Percentiles rank a stretch among this genome's conserved stretches.
Evolutionary conservation across 1,140 invertebrate species (phyloP).

Genomic region (Phocides pigmalion): DNA sequence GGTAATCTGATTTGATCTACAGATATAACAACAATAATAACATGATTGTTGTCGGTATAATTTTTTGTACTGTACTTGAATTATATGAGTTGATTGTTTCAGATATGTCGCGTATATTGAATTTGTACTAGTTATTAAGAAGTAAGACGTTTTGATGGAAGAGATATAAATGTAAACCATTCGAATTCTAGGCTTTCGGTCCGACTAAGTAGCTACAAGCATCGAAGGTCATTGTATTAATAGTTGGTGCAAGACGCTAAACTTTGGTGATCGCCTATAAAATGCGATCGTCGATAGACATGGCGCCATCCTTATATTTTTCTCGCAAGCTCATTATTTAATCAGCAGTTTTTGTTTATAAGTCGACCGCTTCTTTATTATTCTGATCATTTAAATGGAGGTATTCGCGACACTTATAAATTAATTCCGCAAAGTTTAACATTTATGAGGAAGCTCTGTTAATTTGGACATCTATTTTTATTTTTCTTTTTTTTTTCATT

Average conservation of each 20-base stretch:
- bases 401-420: constrained; percentile 7
- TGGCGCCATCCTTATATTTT: constrained; percentile 27
- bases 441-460: constrained; percentile 2
- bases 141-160: constrained; percentile 12
- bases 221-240: constrained; percentile 24
- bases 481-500: constrained; percentile 28
- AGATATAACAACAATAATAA: neutral
- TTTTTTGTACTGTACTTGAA: neutral
- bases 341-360: constrained; percentile 18
- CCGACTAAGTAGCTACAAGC: constrained; percentile 1
- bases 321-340: constrained; percentile 17
- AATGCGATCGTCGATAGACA: constrained; percentile 1
- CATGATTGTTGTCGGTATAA: neutral
- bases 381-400: constrained; percentile 11
- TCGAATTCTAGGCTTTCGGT: neutral
- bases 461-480: constrained; percentile 1
- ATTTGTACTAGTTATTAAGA: constrained; percentile 9
- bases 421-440: constrained; percentile 1
- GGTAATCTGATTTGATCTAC: constrained; percentile 1
- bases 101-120: neutral
- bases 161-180: constrained; percentile 14
- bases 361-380: constrained; percentile 13
- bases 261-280: constrained; percentile 1
- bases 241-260: neutral
- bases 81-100: neutral